Base-by-base conservation (phyloP, 2,113 vertebrate species). In the Zeus faber region DNA sequence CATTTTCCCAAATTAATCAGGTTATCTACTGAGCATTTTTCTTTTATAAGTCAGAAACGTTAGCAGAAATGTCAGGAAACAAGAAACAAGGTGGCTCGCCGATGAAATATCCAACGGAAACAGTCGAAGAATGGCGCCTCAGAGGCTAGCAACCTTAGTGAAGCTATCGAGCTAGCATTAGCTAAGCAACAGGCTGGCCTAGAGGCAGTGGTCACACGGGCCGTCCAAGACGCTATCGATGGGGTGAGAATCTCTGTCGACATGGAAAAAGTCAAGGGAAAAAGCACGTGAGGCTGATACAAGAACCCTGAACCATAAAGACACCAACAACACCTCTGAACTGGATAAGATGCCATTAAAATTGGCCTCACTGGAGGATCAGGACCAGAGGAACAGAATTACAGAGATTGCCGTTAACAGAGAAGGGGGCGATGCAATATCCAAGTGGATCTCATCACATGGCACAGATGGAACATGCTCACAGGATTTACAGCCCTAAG, bases 141-240 rank as follows among this genome's bases (percentile, higher is more conserved):
- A 11, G 7, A 44, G 22, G 41, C 20, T 44, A 44, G 20, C 41
- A 7, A 20, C 41, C 11, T 22, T n/a, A 41, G 14, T n/a, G 39
- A 41, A 41, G n/a, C 14, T 7, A 41, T 41, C 7, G 16, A 41
- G 39, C 39, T 41, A 41, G 39, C 39, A 18, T 41, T 41, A 41
- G 39, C 39, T 41, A 41, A 41, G 7, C 39, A 41, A 41, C 39
- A 41, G 7, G 16, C 14, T 17, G 14, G 39, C 17, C 39, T 41
- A 18, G 39, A 41, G 16, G 3, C 14, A 41, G 39, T n/a, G 14
- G 39, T 41, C 16, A 41, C 39, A n/a, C 39, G 39, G 39, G 39
- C 41, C 41, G 7, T 44, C 4, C 18, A 44, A 20, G 20, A 20
- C 41, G 41, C 41, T 2, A 44, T 21, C 4, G 20, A 44, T 20